Conservation (phyloP, 1,140 invertebrate species). For the Drosophila sp. region DNA sequence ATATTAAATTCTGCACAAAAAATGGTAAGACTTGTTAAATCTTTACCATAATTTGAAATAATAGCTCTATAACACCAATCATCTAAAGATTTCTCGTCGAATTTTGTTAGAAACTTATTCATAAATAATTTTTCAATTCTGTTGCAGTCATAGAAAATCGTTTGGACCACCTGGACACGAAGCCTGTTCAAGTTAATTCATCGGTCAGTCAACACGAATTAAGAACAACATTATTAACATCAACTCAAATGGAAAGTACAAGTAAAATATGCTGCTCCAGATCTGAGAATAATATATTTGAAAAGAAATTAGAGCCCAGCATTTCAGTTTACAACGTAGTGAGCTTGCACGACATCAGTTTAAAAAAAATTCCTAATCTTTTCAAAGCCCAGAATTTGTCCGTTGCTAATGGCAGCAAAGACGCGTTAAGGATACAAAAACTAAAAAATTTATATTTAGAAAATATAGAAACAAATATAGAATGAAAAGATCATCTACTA, state of each 20-base stretch:
- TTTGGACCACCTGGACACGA: slow-evolving; percentile 46
- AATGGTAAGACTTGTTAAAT: slow-evolving; percentile 28
- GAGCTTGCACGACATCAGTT: slow-evolving; percentile 56
- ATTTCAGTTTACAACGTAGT: slow-evolving; percentile 58
- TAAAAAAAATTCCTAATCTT: slow-evolving; percentile 6
- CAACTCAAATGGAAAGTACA: slow-evolving; percentile 21
- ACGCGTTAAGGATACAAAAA: background rate
- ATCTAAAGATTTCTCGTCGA: too few species aligned
- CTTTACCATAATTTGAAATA: background rate
- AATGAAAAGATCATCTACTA: background rate
- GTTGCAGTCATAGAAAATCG: slow-evolving; percentile 8
- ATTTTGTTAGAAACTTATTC: background rate
- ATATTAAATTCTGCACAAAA: slow-evolving; percentile 28
- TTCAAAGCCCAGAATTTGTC: background rate
- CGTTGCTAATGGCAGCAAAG: background rate
- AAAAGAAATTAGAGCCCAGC: slow-evolving; percentile 46
- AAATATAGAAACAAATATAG: background rate
- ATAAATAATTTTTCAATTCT: background rate
- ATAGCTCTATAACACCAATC: too few species aligned
- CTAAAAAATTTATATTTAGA: slow-evolving; percentile 9
- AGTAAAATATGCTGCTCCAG: slow-evolving; percentile 51
- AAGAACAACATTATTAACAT: slow-evolving; percentile 30
- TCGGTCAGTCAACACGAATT: slow-evolving; percentile 45
- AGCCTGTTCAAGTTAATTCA: slow-evolving; percentile 43
- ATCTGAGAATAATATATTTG: slow-evolving; percentile 64